Conservation (phyloP, 2,888 invertebrate genomes). For the Polydrusus tereticollis region DNA sequence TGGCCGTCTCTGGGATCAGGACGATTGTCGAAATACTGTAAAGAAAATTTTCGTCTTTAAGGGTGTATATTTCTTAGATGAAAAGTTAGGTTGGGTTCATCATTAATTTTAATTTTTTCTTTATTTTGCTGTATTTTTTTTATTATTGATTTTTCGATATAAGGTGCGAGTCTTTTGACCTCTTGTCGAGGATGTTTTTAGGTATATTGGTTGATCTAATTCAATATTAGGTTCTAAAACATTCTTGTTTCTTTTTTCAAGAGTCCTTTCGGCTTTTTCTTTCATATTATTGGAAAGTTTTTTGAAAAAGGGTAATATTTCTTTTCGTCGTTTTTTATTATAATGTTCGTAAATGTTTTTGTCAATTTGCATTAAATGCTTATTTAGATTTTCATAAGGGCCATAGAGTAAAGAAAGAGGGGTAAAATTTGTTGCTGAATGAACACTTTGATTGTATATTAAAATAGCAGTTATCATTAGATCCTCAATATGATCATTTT, state of each 20-base stretch:
- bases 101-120: conserved; percentile 4
- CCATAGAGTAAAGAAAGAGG: conserved; percentile 36
- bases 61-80: too few relatives aligned
- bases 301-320: conserved; percentile 28
- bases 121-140: not conserved
- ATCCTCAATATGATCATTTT: too few relatives aligned
- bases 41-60: too few relatives aligned
- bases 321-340: conserved; percentile 23
- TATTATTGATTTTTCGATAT: not conserved
- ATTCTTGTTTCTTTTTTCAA: not conserved
- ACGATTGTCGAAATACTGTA: too few relatives aligned
- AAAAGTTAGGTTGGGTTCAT: conserved; percentile 3
- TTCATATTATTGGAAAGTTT: conserved; percentile 7
- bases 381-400: conserved; percentile 37
- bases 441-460: too few relatives aligned
- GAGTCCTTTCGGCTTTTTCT: too few relatives aligned
- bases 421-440: conserved; percentile 21
- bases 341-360: conserved; percentile 24
- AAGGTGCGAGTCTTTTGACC: conserved; percentile 6
- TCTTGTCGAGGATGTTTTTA: not conserved
- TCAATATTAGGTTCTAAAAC: not conserved
- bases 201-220: not conserved
- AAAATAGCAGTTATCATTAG: too few relatives aligned
- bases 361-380: conserved; percentile 23
- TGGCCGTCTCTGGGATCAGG: too few relatives aligned